phyloP scores from a whole-genome alignment of 2,888 invertebrate species.

The Eilema griseolum region DNA sequence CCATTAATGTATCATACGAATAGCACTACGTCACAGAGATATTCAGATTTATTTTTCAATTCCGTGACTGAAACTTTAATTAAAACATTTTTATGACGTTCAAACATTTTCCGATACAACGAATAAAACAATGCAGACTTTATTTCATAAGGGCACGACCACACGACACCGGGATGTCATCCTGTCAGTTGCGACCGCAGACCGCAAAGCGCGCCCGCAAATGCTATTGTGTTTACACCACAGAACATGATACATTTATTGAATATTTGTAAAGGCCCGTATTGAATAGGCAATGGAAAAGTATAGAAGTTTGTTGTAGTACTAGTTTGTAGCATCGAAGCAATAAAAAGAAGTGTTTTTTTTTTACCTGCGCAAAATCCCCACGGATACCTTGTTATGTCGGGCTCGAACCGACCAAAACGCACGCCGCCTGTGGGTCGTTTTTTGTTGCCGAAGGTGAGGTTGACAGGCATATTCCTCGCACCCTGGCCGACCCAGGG shows the following conservation, averaged over 20 bases:
- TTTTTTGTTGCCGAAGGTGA: no score
- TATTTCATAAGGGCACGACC: slow-evolving; percentile 18
- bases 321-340: background rate
- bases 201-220: slow-evolving; percentile 26
- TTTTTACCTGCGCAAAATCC: no score
- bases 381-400: no score
- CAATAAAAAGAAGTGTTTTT: no score
- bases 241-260: slow-evolving; percentile 22
- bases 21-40: background rate
- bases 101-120: slow-evolving; percentile 14
- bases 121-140: slow-evolving; percentile 17
- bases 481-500: no score
- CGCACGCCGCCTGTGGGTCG: no score
- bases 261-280: slow-evolving; percentile 12
- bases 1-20: no score
- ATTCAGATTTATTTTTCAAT: background rate
- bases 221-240: slow-evolving; percentile 17
- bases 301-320: background rate
- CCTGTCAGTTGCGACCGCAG: slow-evolving; percentile 30
- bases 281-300: background rate
- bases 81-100: slow-evolving; percentile 4
- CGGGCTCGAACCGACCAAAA: no score
- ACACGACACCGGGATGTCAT: slow-evolving; percentile 19
- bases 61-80: slow-evolving; percentile 6
- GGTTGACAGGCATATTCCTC: no score